Evolutionary conservation across 2,113 vertebrate species (phyloP).

Genomic region (sheep (Ovis aries)): DNA sequence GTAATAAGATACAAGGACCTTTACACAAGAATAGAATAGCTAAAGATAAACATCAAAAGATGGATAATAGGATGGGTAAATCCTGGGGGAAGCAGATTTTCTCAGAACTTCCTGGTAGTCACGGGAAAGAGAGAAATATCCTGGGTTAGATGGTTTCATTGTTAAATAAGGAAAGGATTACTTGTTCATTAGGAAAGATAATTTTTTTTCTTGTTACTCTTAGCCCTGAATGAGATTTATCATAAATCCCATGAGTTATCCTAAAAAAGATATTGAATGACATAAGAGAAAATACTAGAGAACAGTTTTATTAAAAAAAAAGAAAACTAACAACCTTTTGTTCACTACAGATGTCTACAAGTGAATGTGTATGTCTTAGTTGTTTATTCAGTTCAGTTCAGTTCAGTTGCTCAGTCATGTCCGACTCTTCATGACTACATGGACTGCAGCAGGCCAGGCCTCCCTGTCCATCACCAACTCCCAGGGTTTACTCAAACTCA

Average conservation of each 20-base stretch:
- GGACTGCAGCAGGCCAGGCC: neutral
- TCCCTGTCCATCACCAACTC: neutral
- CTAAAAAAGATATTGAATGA: neutral
- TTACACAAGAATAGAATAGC: neutral
- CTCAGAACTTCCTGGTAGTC: constrained; percentile 28
- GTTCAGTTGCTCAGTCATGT: neutral
- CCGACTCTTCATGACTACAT: neutral
- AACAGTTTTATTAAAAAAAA: neutral
- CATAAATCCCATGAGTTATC: neutral
- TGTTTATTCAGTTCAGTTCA: neutral
- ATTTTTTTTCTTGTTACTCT: neutral
- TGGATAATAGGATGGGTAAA: neutral
- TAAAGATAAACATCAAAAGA: neutral
- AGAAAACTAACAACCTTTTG: neutral
- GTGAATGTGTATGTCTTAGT: neutral
- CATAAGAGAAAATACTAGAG: neutral
- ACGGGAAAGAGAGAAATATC: neutral
- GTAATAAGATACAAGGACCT: neutral
- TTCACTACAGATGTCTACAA: neutral
- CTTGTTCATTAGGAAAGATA: neutral
- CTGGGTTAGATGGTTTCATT: neutral
- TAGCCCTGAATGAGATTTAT: neutral
- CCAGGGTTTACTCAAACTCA: neutral
- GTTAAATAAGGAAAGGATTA: neutral
- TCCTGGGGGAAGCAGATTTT: neutral